A percentile compares a stretch with the other conserved stretches of the same genome.
These are phyloP conservation scores for Pseudoips prasinana DNA, from an alignment of 2,888 invertebrate species.

Conservation along the genomic window DNA sequence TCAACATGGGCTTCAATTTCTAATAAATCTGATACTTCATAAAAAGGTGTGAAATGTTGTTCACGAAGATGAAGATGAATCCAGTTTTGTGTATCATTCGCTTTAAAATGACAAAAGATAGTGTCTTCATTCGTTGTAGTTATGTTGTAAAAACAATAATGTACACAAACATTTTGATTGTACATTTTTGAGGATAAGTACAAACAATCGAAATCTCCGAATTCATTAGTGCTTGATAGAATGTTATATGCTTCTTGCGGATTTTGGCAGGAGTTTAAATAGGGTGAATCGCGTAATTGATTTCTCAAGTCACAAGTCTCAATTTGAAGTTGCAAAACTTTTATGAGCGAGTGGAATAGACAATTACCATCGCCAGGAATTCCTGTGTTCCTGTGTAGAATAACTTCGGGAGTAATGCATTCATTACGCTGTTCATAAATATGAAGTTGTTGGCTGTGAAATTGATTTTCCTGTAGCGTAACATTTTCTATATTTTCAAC, in stretches of 20 bases:
- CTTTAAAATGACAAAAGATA: conserved; percentile 44
- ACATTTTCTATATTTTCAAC: conserved; percentile 29
- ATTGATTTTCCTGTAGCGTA: conserved; percentile 27
- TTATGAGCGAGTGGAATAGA: conserved; percentile 35
- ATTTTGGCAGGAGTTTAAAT: conserved; percentile 46
- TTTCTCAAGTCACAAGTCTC: conserved; percentile 42
- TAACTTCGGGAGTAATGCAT: conserved; percentile 23
- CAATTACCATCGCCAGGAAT: conserved; percentile 35
- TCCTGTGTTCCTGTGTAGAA: conserved; percentile 29
- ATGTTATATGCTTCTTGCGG: conserved; percentile 42
- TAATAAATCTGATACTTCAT: conserved; percentile 34
- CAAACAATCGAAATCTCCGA: conserved; percentile 45
- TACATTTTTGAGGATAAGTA: conserved; percentile 43
- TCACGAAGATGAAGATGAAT: conserved; percentile 45
- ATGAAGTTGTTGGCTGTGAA: conserved; percentile 22
- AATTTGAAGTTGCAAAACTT: conserved; percentile 43
- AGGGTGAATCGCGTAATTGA: conserved; percentile 43
- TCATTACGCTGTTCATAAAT: conserved; percentile 22
- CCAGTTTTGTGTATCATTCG: conserved; percentile 41
- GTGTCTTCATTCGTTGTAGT: conserved; percentile 36
- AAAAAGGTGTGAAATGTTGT: conserved; percentile 29
- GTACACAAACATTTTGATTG: conserved; percentile 48
- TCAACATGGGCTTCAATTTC: no score
- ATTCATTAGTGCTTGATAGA: conserved; percentile 37
- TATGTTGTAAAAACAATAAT: conserved; percentile 38